Conservation (phyloP, 2,113 vertebrate genomes). For the Catharus minimus region DNA sequence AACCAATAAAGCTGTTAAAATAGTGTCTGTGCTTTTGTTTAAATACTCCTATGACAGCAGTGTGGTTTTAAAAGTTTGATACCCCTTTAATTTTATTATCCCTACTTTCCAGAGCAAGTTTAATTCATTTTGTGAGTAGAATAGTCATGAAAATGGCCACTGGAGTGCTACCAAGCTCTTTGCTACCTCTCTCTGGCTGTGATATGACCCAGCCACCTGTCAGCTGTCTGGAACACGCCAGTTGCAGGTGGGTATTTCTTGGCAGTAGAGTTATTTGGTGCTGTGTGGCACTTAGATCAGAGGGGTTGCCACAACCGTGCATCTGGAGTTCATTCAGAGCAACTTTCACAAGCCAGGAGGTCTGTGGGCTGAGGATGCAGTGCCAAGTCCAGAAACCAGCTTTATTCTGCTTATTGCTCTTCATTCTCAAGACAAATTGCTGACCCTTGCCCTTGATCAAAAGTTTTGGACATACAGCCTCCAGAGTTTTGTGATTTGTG, state of each 20-base stretch:
- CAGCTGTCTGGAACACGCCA: background rate
- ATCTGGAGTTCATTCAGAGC: background rate
- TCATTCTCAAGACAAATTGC: background rate
- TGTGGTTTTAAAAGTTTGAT: background rate
- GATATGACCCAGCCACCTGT: background rate
- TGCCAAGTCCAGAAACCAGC: background rate
- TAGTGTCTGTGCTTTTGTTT: background rate
- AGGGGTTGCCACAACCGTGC: fast-evolving
- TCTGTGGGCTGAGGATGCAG: background rate
- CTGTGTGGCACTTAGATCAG: background rate
- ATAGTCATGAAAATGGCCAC: background rate
- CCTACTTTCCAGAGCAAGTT: background rate
- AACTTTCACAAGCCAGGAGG: background rate
- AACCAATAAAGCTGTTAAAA: conserved; percentile 71
- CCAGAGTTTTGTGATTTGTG: background rate
- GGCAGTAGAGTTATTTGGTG: background rate
- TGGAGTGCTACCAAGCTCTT: fast-evolving
- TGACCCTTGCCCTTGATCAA: background rate
- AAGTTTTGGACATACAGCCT: background rate
- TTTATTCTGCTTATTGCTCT: background rate
- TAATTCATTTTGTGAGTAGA: background rate
- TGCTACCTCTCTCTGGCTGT: background rate
- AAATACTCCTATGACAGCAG: background rate
- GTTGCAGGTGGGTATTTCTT: background rate
- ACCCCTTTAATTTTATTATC: background rate